Percentiles rank a stretch among this genome's conserved stretches.
These are phyloP conservation scores for Sarcophaga carnaria DNA, from an alignment of 2,888 invertebrate species.

Conservation along the genomic window DNA sequence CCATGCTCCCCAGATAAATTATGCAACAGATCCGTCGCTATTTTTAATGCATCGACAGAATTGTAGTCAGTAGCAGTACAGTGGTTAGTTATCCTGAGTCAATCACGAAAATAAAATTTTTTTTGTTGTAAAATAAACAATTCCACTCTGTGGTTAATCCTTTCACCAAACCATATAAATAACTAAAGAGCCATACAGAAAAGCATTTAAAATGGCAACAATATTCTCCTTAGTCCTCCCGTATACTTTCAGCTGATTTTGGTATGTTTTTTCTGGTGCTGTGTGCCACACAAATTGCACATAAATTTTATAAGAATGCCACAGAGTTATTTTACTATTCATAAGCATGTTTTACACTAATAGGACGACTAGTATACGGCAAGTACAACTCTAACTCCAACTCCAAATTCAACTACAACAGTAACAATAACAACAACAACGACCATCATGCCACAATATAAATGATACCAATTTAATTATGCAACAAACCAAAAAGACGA, in stretches of 20 bases:
- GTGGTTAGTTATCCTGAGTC: too few relatives aligned
- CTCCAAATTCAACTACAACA: neutral
- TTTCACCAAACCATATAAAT: neutral
- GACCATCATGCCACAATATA: slow-evolving; percentile 65
- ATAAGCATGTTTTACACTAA: slow-evolving; percentile 69
- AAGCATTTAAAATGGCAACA: neutral
- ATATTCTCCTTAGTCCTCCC: neutral
- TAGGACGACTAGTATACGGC: slow-evolving; percentile 33
- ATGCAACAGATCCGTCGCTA: too few relatives aligned
- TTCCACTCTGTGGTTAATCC: neutral
- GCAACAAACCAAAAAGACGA: slow-evolving; percentile 28
- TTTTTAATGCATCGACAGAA: too few relatives aligned
- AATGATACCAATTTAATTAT: slow-evolving; percentile 69
- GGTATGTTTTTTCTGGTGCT: neutral
- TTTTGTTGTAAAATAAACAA: too few relatives aligned
- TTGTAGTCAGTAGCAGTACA: too few relatives aligned
- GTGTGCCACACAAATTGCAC: slow-evolving; percentile 24
- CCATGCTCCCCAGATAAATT: too few relatives aligned
- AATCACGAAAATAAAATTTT: too few relatives aligned
- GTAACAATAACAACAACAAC: slow-evolving; percentile 26
- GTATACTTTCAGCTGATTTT: neutral
- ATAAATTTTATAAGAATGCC: slow-evolving; percentile 54
- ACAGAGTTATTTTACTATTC: slow-evolving; percentile 57
- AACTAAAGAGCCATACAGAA: neutral
- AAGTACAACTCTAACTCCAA: slow-evolving; percentile 21